Percentiles rank a stretch among this genome's conserved stretches.
Evolutionary conservation across 2,888 invertebrate genomes (phyloP).

Genomic region (Ctena decussata): DNA sequence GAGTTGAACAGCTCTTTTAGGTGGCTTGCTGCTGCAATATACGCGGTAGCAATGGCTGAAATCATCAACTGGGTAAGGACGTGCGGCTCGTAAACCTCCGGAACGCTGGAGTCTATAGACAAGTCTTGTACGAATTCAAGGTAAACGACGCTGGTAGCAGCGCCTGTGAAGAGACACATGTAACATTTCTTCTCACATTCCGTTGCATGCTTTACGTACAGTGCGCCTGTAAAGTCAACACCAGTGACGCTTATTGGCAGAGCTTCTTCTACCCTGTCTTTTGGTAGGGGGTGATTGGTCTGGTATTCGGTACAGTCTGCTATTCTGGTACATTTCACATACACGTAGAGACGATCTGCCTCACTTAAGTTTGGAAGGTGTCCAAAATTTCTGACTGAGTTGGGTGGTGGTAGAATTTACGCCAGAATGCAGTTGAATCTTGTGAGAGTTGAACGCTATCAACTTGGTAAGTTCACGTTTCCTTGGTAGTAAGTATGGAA

Average conservation of each 20-base stretch:
- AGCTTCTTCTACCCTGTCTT: neutral
- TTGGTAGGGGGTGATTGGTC: slow-evolving; percentile 7
- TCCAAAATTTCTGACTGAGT: slow-evolving; percentile 16
- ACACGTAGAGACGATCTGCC: neutral
- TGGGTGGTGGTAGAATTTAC: neutral
- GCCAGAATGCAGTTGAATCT: neutral
- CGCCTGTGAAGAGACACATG: neutral
- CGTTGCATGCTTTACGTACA: neutral
- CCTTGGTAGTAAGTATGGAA: slow-evolving; percentile 13
- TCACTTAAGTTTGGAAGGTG: neutral
- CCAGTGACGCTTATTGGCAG: slow-evolving; percentile 1
- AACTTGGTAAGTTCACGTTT: neutral
- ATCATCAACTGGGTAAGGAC: neutral
- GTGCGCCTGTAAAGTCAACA: slow-evolving; percentile 10
- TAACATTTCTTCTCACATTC: neutral
- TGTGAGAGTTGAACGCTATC: neutral
- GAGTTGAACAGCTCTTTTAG: neutral
- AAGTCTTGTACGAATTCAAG: slow-evolving; percentile 5
- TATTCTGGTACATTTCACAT: neutral
- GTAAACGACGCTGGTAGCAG: slow-evolving; percentile 1
- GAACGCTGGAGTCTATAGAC: neutral
- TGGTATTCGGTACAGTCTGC: neutral
- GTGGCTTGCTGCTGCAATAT: neutral
- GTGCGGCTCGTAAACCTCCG: neutral
- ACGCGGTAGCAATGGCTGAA: neutral